phyloP scores from a whole-genome alignment of 2,888 invertebrate species.

The Tetragonisca angustula region DNA sequence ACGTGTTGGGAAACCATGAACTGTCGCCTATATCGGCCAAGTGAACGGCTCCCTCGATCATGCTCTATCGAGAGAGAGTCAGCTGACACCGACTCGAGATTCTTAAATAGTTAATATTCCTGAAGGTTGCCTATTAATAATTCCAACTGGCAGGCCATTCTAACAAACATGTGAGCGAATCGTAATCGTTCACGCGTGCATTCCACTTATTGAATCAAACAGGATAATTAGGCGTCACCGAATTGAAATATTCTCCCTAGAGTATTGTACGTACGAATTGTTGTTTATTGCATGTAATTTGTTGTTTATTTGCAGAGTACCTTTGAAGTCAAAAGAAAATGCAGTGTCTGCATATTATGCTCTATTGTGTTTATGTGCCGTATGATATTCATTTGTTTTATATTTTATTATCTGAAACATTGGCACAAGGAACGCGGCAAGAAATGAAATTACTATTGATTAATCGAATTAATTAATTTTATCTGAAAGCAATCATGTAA shows the following conservation, averaged over 20 bases:
- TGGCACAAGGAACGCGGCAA: no score
- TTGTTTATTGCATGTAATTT: no score
- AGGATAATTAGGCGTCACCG: slow-evolving; percentile 32
- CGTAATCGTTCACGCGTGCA: slow-evolving; percentile 47
- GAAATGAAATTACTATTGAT: no score
- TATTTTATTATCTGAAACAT: no score
- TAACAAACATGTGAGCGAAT: slow-evolving; percentile 71
- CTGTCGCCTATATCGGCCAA: slow-evolving; percentile 64
- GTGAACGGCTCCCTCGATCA: slow-evolving; percentile 67
- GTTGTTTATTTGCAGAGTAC: no score
- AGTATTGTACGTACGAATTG: no score
- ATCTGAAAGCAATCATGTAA: neutral
- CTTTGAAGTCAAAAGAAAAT: no score
- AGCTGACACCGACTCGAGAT: slow-evolving; percentile 67
- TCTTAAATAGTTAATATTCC: slow-evolving; percentile 81
- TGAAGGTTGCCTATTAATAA: slow-evolving; percentile 83
- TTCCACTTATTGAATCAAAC: slow-evolving; percentile 51
- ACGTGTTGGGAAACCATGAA: slow-evolving; percentile 62
- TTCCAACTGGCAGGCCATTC: slow-evolving; percentile 74
- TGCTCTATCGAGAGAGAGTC: slow-evolving; percentile 35
- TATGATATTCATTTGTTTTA: no score
- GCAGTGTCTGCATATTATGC: no score
- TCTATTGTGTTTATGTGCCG: no score
- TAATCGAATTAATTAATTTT: no score
- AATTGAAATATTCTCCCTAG: neutral